Conservation (phyloP, 2,113 vertebrate genomes). For the Naja naja region DNA sequence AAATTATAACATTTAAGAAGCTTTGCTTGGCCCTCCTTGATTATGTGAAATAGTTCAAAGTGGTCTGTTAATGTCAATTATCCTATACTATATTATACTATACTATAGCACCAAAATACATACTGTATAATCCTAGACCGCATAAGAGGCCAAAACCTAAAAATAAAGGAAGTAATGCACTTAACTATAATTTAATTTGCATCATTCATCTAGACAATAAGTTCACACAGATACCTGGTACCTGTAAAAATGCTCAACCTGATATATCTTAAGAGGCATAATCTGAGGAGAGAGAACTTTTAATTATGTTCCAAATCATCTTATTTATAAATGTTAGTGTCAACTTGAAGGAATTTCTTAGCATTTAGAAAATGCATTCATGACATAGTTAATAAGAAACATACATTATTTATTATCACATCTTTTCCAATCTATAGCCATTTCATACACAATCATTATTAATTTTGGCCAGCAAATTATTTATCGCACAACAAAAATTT, state of each 20-base stretch:
- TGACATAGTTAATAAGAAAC: neutral
- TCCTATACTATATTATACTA: neutral
- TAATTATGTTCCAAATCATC: neutral
- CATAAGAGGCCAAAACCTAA: neutral
- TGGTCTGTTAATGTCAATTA: neutral
- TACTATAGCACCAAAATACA: neutral
- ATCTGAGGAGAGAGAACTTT: neutral
- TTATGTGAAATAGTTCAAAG: neutral
- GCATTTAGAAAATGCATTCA: neutral
- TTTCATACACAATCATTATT: constrained; percentile 13
- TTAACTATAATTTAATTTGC: neutral
- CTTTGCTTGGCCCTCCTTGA: neutral
- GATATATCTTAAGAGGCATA: neutral
- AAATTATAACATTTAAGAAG: neutral
- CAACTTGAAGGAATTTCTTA: neutral
- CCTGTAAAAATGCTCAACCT: neutral
- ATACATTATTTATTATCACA: neutral
- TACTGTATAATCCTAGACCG: neutral
- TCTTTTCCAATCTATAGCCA: neutral
- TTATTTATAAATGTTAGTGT: neutral
- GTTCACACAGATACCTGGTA: neutral
- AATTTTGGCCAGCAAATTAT: constrained; percentile 2
- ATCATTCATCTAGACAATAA: neutral
- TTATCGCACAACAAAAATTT: neutral
- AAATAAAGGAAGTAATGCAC: neutral